Conservation (phyloP, 1,140 invertebrate species). For the Lanistes nyassanus region DNA sequence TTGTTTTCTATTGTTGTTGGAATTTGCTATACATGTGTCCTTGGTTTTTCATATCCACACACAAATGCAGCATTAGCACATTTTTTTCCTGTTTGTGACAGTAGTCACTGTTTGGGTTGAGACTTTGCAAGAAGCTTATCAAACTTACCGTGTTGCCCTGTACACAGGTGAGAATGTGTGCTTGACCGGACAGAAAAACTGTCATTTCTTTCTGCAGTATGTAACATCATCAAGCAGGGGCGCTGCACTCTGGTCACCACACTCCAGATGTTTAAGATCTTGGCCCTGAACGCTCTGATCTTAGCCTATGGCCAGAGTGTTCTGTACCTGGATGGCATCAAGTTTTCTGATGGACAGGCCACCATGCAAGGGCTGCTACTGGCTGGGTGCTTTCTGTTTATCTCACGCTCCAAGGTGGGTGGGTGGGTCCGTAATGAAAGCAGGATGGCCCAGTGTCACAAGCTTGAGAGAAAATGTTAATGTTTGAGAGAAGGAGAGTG, state of each 20-base stretch:
- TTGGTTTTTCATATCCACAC: no score
- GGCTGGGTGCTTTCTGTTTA: constrained; percentile 97
- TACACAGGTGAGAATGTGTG: neutral
- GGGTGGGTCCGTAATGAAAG: neutral
- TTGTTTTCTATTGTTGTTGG: no score
- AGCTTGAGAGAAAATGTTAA: no score
- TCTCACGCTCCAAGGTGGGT: constrained; percentile 94
- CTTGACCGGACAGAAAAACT: no score
- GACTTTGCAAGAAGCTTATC: no score
- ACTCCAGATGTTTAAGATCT: constrained; percentile 99
- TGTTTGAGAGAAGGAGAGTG: no score
- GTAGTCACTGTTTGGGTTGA: no score
- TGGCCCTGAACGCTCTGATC: constrained; percentile 98
- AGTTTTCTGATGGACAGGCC: constrained; percentile 97
- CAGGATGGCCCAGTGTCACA: no score
- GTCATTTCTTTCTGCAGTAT: constrained; percentile 76
- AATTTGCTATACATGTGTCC: no score
- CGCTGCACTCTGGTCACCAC: constrained; percentile 98
- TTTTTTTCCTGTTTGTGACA: no score
- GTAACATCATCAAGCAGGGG: constrained; percentile 99
- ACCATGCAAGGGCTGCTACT: constrained; percentile 91
- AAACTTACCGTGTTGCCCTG: neutral
- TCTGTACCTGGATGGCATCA: constrained; percentile 97
- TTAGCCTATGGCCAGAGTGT: constrained; percentile 99
- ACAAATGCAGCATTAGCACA: no score